phyloP scores from a whole-genome alignment of 2,797 vertebrate species.

The Rhyacichthys aspro region DNA sequence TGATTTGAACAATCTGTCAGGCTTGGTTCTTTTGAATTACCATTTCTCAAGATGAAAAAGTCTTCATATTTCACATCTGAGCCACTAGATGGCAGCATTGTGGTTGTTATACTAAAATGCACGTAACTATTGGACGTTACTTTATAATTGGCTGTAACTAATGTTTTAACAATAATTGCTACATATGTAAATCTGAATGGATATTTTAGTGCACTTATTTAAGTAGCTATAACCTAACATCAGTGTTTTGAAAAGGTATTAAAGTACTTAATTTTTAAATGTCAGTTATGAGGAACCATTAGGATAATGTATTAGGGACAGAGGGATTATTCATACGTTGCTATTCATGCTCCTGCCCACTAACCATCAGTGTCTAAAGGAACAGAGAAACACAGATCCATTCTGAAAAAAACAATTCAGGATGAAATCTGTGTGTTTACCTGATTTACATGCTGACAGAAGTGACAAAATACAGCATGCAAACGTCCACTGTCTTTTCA shows the following conservation, averaged over 20 bases:
- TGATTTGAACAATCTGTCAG: too few species aligned
- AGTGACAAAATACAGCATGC: slow-evolving; percentile 60
- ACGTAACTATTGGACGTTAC: not conserved
- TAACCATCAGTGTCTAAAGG: slow-evolving; percentile 12
- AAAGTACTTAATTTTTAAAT: slow-evolving; percentile 33
- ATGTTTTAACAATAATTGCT: too few species aligned
- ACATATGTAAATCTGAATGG: not conserved
- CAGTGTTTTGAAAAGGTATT: slow-evolving; percentile 41
- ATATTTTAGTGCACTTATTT: not conserved
- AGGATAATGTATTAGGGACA: slow-evolving; percentile 70
- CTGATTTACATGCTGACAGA: slow-evolving; percentile 60
- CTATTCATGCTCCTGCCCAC: slow-evolving; percentile 57
- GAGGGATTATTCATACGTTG: slow-evolving; percentile 76
- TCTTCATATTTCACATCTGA: slow-evolving; percentile 4
- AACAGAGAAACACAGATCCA: slow-evolving; percentile 60
- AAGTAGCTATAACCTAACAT: slow-evolving; percentile 18
- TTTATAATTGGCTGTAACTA: not conserved
- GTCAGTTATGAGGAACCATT: slow-evolving; percentile 58
- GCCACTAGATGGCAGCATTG: slow-evolving; percentile 61
- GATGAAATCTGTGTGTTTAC: slow-evolving; percentile 54
- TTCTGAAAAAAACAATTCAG: slow-evolving; percentile 55
- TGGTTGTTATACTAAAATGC: not conserved
- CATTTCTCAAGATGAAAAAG: too few species aligned
- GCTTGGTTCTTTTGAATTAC: too few species aligned
- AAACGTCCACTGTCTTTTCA: slow-evolving; percentile 40